Percentiles rank a stretch among this genome's conserved stretches.
These are phyloP conservation scores for Hemiprocne comata DNA, from an alignment of 2,113 vertebrate species.

Conservation along the genomic window DNA sequence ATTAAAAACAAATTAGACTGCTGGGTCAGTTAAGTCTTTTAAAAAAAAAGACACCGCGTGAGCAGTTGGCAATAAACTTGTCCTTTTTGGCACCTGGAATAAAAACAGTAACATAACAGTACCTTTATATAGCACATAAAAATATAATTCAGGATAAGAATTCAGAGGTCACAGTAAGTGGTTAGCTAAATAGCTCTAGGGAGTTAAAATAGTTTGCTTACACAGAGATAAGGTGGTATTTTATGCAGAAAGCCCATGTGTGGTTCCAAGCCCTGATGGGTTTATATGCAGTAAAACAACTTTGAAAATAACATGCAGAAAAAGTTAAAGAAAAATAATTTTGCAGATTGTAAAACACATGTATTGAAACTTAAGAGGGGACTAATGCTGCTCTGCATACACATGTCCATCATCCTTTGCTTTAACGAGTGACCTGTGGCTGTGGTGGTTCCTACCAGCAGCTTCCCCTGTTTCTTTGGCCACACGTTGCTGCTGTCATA, in stretches of 20 bases:
- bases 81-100: conserved; percentile 75
- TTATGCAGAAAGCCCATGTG: conserved; percentile 51
- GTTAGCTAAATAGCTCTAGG: conserved; percentile 77
- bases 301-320: conserved; percentile 15
- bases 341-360: not conserved
- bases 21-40: conserved; percentile 50
- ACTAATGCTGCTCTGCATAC: not conserved
- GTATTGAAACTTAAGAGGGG: not conserved
- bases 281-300: conserved; percentile 30
- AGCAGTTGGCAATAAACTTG: conserved; percentile 73
- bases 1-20: conserved; percentile 55
- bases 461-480: not conserved
- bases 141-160: conserved; percentile 76
- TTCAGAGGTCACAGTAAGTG: conserved; percentile 77
- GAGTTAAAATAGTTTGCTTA: conserved; percentile 71
- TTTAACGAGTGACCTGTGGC: not conserved
- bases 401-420: not conserved
- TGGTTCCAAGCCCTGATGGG: conserved; percentile 16
- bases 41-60: not conserved
- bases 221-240: conserved; percentile 63
- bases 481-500: not conserved
- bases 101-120: conserved; percentile 76
- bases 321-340: conserved; percentile 20
- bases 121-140: conserved; percentile 76
- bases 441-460: not conserved